These are phyloP conservation scores for Betta splendens DNA, from an alignment of 2,797 vertebrate species.

Conservation along the genomic window DNA sequence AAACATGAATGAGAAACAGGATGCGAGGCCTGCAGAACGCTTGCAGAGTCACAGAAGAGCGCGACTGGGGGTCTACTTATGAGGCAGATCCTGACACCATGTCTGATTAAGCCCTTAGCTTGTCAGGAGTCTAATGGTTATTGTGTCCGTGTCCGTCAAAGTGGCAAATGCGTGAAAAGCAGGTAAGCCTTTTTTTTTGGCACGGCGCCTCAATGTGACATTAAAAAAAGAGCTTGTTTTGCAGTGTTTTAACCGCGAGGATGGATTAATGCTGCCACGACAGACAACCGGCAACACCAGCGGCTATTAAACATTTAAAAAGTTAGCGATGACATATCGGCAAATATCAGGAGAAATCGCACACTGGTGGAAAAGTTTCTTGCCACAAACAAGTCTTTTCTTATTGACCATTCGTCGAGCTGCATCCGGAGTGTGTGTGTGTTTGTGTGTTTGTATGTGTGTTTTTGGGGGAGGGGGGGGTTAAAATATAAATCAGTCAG, in stretches of 20 bases:
- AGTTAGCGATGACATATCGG: slow-evolving; percentile 29
- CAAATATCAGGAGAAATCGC: slow-evolving; percentile 3
- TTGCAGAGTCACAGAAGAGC: slow-evolving; percentile 62
- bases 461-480: too few species aligned
- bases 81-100: slow-evolving; percentile 62
- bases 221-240: slow-evolving; percentile 27
- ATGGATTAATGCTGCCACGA: slow-evolving; percentile 7
- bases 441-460: too few species aligned
- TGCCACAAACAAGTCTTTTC: slow-evolving; percentile 37
- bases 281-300: not conserved
- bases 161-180: slow-evolving; percentile 48
- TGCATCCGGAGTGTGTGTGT: slow-evolving; percentile 65
- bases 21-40: slow-evolving; percentile 59
- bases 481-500: slow-evolving; percentile 76
- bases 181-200: slow-evolving; percentile 52
- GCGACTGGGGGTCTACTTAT: slow-evolving; percentile 68
- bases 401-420: slow-evolving; percentile 55
- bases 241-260: slow-evolving; percentile 9
- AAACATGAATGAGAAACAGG: slow-evolving; percentile 73
- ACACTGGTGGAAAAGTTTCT: slow-evolving; percentile 28
- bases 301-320: slow-evolving; percentile 4
- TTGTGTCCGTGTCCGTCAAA: slow-evolving; percentile 65
- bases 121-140: slow-evolving; percentile 65
- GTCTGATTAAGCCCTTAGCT: slow-evolving; percentile 70
- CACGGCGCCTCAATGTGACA: slow-evolving; percentile 28